Conservation (phyloP, 2,888 invertebrate species). For the Isotomurus palustris region DNA sequence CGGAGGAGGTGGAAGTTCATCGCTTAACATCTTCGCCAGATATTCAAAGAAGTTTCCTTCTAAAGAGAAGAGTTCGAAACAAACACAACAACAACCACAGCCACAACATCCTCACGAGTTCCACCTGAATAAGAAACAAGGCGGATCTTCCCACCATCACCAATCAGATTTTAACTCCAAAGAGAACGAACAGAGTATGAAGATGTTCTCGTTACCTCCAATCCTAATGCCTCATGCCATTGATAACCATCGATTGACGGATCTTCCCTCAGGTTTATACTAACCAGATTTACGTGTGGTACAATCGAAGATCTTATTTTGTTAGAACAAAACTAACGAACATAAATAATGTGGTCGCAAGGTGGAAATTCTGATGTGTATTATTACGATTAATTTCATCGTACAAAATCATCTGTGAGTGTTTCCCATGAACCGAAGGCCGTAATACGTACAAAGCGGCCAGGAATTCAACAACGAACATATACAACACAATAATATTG, state of each 20-base stretch:
- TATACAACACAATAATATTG: neutral
- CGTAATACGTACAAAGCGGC: no score
- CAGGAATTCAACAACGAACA: no score
- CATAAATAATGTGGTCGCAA: neutral
- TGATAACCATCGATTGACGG: conserved; percentile 38
- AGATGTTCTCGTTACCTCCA: conserved; percentile 40
- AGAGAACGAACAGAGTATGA: conserved; percentile 38
- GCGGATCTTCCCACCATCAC: conserved; percentile 3
- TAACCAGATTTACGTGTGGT: no score
- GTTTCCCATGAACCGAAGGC: no score
- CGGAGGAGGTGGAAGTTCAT: conserved; percentile 1
- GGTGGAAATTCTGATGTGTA: neutral
- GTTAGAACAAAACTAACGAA: neutral
- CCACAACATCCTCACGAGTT: neutral
- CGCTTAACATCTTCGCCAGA: conserved; percentile 30
- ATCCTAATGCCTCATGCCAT: conserved; percentile 33
- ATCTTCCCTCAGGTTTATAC: conserved; percentile 39
- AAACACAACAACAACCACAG: conserved; percentile 13
- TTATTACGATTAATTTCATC: no score
- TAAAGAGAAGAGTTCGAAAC: conserved; percentile 18
- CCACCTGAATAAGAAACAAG: no score
- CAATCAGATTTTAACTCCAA: conserved; percentile 30
- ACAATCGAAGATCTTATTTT: neutral
- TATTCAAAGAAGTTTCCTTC: conserved; percentile 34
- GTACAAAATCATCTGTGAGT: no score